Conservation (phyloP, 2,113 vertebrate genomes). For the Ptilonorhynchus violaceus region DNA sequence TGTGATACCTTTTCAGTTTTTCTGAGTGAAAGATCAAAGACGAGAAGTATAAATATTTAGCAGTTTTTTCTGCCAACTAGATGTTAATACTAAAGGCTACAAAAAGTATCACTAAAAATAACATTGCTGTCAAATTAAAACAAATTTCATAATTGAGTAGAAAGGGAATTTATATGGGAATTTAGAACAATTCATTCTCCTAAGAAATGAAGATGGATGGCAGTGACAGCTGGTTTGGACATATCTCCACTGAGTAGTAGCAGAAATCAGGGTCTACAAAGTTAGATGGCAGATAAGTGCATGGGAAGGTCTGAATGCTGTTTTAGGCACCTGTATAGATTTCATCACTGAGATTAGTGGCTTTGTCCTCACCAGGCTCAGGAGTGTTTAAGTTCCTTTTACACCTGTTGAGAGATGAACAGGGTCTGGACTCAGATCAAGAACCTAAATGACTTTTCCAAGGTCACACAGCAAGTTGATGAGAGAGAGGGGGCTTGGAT, state of each 20-base stretch:
- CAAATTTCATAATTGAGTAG: background rate
- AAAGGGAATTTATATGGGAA: constrained; percentile 38
- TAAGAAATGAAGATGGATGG: background rate
- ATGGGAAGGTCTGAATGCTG: background rate
- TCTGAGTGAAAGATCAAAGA: constrained; percentile 38
- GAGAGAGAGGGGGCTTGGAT: background rate
- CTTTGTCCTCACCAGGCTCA: background rate
- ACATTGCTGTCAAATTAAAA: constrained; percentile 22
- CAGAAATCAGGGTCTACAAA: background rate
- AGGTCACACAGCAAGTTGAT: background rate
- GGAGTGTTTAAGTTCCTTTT: background rate
- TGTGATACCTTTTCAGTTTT: background rate
- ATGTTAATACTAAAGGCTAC: constrained; percentile 52
- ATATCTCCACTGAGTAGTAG: background rate
- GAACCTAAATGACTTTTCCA: background rate
- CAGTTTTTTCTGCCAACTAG: constrained; percentile 26
- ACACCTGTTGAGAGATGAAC: background rate
- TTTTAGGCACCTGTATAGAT: background rate
- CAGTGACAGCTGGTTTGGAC: background rate
- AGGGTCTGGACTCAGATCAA: background rate
- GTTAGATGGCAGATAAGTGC: background rate
- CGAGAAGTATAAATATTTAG: constrained; percentile 52
- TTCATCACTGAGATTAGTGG: background rate
- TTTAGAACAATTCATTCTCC: background rate
- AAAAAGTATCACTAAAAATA: constrained; percentile 35